A percentile compares a stretch with the other conserved stretches of the same genome.
Evolutionary conservation across 2,113 vertebrate species (phyloP).

Genomic region (Anthoscopus minutus): DNA sequence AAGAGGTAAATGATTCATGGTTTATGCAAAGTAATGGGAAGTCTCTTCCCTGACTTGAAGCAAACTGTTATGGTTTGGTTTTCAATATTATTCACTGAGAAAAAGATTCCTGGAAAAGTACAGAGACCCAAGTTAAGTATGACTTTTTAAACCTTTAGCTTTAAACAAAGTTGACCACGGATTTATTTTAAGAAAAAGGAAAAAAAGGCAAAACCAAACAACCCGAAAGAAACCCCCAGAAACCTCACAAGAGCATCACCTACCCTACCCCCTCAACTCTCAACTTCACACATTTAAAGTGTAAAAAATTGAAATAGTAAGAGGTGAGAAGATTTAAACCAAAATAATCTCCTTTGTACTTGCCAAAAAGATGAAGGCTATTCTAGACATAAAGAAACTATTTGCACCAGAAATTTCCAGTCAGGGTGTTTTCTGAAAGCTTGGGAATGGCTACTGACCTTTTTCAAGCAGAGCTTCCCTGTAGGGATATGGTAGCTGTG

Average conservation of each 20-base stretch:
- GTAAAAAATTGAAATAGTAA: neutral
- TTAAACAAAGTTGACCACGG: neutral
- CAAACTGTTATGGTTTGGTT: neutral
- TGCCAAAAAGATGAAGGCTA: neutral
- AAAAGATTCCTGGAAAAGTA: neutral
- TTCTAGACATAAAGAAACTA: neutral
- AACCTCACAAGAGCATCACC: neutral
- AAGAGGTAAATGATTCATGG: neutral
- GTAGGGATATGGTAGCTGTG: neutral
- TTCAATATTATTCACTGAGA: neutral
- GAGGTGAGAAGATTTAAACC: neutral
- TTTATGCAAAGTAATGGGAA: neutral
- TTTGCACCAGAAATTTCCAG: rapidly evolving
- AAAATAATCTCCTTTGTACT: neutral
- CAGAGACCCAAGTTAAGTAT: neutral
- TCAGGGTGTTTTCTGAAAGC: neutral
- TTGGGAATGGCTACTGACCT: neutral
- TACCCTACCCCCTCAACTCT: neutral
- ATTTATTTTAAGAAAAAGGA: neutral
- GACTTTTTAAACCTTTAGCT: neutral
- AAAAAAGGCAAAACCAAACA: neutral
- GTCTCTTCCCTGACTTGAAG: neutral
- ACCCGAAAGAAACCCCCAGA: neutral
- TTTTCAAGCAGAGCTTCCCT: neutral
- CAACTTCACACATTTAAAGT: neutral